Evolutionary conservation across 1,140 invertebrate genomes (phyloP), one percentile per base, ranked within the genome.

Genomic region (Gryllus bimaculatus): DNA sequence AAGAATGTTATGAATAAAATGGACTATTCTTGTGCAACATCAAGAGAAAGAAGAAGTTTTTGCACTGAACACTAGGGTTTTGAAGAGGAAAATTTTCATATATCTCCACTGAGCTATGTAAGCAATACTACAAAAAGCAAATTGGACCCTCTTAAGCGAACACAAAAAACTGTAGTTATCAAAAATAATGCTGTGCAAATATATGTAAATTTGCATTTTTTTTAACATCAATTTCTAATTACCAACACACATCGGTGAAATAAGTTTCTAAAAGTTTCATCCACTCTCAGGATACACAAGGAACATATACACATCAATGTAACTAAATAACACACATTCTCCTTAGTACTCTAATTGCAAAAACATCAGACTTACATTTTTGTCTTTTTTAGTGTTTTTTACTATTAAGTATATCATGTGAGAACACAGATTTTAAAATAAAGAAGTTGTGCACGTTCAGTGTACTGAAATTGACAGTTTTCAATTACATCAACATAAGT

Each of bases 151-250:
- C 54, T 66, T 66, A 66, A 66, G 54, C 54, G 54, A 66, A 66
- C 54, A 66, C 54, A 66, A 66, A 66, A 66, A 10, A 66, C 18
- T 66, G 54, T 66, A 66, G 54, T 66, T 66, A 66, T 66, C 54
- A 66, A 66, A 66, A 66, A 66, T 66, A 66, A 66, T 66, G 54
- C 54, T 66, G 54, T 66, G 54, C 54, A 66, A 66, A 66, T 66
- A 66, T 66, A 66, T 66, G 54, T 66, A 13, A 66, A 66, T 66
- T 66, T 66, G 10, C 18, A 66, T 13, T 66, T 66, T 66, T 39
- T 66, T 66, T 3, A 13, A 66, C 54, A 66, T 66, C 54, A 66
- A 66, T 66, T 66, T 66, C 54, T 66, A 66, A 66, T 66, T 66
- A 66, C 10, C 18, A 66, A 66, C 18, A 66, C 54, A 66, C 54